Evolutionary conservation across 23 tunicate species (phyloP).

Genomic region (Ascidia mentula): DNA sequence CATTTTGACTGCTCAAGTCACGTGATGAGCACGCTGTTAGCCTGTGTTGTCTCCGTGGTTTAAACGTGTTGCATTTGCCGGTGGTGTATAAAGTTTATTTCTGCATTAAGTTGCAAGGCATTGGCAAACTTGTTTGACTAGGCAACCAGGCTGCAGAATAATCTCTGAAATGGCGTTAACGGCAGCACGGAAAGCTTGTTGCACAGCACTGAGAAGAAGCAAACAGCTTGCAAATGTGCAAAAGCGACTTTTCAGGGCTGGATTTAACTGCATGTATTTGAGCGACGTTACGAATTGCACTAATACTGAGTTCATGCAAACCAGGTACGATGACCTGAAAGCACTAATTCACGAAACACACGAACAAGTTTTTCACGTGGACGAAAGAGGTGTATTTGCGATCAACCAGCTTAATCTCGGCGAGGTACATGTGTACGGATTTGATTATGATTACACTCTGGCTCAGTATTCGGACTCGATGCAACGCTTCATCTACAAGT

Average conservation of each 20-base stretch:
- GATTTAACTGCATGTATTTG: background rate
- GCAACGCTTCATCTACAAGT: conserved; percentile 89
- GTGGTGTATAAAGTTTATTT: no score
- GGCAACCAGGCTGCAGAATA: no score
- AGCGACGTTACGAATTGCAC: conserved; percentile 20
- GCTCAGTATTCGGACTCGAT: conserved; percentile 88
- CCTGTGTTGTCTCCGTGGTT: no score
- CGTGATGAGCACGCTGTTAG: no score
- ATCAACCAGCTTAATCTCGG: conserved; percentile 84
- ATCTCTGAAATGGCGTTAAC: background rate
- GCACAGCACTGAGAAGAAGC: background rate
- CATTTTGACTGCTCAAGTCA: no score
- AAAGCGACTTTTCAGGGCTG: background rate
- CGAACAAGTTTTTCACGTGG: conserved; percentile 40
- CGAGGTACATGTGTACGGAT: conserved; percentile 66
- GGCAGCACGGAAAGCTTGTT: background rate
- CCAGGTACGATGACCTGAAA: conserved; percentile 40
- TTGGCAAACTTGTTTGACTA: no score
- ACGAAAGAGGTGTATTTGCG: conserved; percentile 64
- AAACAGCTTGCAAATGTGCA: background rate
- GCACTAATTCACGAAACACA: conserved; percentile 32
- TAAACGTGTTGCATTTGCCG: no score
- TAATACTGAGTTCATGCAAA: conserved; percentile 49
- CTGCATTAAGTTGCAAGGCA: no score
- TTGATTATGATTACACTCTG: conserved; percentile 97